Conservation (phyloP, 2,113 vertebrate genomes). For the Cariama cristata region DNA sequence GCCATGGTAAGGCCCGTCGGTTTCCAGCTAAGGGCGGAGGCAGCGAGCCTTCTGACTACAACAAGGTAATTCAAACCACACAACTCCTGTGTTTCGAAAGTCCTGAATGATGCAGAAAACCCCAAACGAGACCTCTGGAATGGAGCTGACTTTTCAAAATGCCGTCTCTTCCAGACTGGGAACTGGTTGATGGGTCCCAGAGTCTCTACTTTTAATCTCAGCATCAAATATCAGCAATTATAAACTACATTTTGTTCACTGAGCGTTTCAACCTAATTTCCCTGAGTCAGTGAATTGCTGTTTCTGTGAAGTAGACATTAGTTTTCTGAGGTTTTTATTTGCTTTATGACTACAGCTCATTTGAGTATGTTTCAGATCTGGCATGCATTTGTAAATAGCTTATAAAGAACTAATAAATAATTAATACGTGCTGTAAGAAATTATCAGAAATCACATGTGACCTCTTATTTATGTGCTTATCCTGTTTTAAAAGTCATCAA, state of each 20-base stretch:
- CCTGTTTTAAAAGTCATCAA: constrained; percentile 33
- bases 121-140: neutral
- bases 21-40: neutral
- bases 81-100: neutral
- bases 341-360: neutral
- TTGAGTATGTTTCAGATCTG: neutral
- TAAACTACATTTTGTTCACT: rapidly evolving
- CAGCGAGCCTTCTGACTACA: rapidly evolving
- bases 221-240: neutral
- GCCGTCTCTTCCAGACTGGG: neutral
- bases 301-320: neutral
- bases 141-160: rapidly evolving
- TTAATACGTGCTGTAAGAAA: neutral
- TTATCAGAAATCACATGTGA: constrained; percentile 16
- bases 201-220: neutral
- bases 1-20: rapidly evolving
- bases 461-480: constrained; percentile 45
- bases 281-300: neutral
- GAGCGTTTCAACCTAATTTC: neutral
- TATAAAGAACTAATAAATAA: constrained; percentile 20
- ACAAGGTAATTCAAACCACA: neutral
- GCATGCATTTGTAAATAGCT: constrained; percentile 2
- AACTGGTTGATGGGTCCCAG: neutral
- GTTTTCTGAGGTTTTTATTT: neutral
- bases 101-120: neutral